Percentiles rank a stretch among this genome's conserved stretches.
Conservation (phyloP, 2,888 invertebrate genomes). For the Eurois occulta region DNA sequence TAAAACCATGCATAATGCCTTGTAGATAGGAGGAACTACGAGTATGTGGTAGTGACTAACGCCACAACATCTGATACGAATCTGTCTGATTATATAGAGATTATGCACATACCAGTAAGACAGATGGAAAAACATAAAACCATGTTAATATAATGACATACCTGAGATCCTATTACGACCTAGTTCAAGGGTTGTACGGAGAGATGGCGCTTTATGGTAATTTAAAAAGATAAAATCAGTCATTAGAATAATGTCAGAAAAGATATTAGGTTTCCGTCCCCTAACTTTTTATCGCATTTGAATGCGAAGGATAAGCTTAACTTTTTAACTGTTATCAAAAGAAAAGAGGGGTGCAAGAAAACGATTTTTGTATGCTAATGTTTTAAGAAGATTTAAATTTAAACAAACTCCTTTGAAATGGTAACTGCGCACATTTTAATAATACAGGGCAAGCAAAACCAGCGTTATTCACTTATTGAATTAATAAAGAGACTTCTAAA, state of each 20-base stretch:
- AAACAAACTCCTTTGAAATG: background rate
- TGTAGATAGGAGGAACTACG: background rate
- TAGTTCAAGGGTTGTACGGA: constrained; percentile 17
- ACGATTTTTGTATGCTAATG: constrained; percentile 59
- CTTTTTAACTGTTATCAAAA: constrained; percentile 38
- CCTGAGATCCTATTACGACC: constrained; percentile 24
- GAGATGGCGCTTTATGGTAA: constrained; percentile 30
- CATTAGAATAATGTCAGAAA: constrained; percentile 47
- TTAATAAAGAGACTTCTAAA: background rate
- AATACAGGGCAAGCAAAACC: background rate
- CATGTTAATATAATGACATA: constrained; percentile 52
- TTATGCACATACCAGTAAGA: constrained; percentile 26
- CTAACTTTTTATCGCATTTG: constrained; percentile 43
- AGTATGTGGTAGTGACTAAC: constrained; percentile 12
- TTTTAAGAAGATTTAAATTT: constrained; percentile 37
- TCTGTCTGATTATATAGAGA: constrained; percentile 34
- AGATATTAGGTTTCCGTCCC: constrained; percentile 50
- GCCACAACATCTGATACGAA: constrained; percentile 34
- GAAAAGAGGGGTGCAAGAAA: constrained; percentile 42
- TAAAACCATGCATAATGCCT: constrained; percentile 25
- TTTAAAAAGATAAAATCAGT: constrained; percentile 49
- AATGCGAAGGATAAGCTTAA: constrained; percentile 42
- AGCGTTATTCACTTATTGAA: background rate
- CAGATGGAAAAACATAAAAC: constrained; percentile 31
- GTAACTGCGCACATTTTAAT: background rate